Evolutionary conservation across 2,113 vertebrate genomes (phyloP).

Genomic region (Apodemus sylvaticus): DNA sequence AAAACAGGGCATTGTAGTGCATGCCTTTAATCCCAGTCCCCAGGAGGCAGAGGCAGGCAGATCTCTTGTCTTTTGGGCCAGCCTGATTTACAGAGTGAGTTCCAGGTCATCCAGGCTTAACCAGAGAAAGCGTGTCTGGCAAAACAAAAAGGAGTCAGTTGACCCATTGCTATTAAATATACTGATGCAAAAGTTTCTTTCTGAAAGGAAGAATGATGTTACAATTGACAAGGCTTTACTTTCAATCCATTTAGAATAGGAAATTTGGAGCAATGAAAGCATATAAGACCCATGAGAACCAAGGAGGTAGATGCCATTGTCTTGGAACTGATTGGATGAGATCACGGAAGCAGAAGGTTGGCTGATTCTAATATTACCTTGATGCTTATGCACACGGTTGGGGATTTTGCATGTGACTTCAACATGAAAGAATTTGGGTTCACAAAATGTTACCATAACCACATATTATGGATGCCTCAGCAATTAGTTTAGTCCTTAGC

Average conservation of each 20-base stretch:
- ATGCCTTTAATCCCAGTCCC: neutral
- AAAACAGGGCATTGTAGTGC: neutral
- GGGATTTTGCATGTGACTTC: neutral
- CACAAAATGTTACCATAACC: conserved; percentile 1
- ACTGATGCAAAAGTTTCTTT: conserved; percentile 28
- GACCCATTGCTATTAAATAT: neutral
- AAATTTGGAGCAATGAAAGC: neutral
- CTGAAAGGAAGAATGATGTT: neutral
- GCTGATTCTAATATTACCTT: neutral
- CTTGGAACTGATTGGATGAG: neutral
- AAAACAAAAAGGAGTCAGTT: neutral
- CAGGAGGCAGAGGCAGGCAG: neutral
- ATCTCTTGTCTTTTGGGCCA: neutral
- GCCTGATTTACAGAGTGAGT: neutral
- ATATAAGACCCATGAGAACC: neutral
- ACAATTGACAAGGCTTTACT: neutral
- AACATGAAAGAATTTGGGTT: neutral
- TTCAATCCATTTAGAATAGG: conserved; percentile 26
- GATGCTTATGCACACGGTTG: neutral
- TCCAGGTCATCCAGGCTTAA: neutral
- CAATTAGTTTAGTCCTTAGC: conserved; percentile 21
- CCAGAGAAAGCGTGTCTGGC: neutral
- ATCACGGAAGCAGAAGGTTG: neutral
- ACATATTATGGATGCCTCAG: neutral
- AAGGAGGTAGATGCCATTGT: neutral